A percentile compares a stretch with the other conserved stretches of the same genome.
phyloP scores from a whole-genome alignment of 2,113 vertebrate species.

The Ceyx melanurus region DNA sequence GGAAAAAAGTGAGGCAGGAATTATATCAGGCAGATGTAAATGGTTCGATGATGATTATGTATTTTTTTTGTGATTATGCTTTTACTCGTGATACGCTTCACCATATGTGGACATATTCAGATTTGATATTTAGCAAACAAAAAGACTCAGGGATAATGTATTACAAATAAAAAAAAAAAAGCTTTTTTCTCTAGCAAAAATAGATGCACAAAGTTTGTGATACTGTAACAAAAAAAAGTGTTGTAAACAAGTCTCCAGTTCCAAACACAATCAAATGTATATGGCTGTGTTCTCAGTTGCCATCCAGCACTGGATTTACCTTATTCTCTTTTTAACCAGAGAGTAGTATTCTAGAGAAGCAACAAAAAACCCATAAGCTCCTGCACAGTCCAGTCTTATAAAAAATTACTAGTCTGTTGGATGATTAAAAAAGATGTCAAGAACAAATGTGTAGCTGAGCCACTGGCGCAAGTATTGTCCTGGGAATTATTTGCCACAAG shows the following conservation, averaged over 20 bases:
- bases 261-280: not conserved
- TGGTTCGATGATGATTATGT: not conserved
- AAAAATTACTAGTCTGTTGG: not conserved
- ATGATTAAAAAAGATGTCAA: not conserved
- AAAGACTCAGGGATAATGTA: not conserved
- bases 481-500: too few relatives aligned
- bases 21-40: not conserved
- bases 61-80: not conserved
- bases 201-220: not conserved
- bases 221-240: not conserved
- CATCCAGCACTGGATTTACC: not conserved
- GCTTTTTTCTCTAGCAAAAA: not conserved
- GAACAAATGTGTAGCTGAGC: not conserved
- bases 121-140: not conserved
- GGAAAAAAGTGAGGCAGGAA: not conserved
- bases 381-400: not conserved
- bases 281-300: rapidly evolving
- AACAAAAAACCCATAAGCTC: not conserved
- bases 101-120: not conserved
- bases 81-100: not conserved
- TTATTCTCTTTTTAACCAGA: not conserved
- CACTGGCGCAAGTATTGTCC: too few relatives aligned
- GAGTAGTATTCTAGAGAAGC: not conserved
- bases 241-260: not conserved
- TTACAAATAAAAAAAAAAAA: not conserved